These are phyloP conservation scores for Gymnoscopelus braueri DNA, from an alignment of 2,797 vertebrate genomes.

Conservation along the genomic window DNA sequence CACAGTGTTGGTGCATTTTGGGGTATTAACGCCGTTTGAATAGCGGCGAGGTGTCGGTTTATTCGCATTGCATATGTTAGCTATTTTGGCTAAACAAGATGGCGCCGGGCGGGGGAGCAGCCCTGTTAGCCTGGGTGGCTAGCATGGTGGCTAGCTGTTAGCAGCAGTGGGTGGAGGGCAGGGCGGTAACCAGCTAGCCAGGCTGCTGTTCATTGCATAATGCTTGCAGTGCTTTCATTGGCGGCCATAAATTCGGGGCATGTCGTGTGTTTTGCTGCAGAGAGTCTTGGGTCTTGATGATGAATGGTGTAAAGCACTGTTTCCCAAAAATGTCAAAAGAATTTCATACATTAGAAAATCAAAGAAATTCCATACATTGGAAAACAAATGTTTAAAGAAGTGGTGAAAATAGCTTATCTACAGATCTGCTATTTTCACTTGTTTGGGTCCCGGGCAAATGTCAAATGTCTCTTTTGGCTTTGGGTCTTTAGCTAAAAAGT, in stretches of 20 bases:
- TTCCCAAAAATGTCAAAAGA: no score
- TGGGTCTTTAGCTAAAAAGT: no score
- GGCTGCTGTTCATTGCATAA: conserved; percentile 68
- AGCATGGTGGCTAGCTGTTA: conserved; percentile 73
- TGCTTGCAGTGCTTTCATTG: conserved; percentile 65
- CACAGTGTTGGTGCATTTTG: accelerated
- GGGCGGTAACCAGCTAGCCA: conserved; percentile 65
- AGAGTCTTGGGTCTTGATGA: not conserved
- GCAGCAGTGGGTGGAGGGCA: conserved; percentile 62
- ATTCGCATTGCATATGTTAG: conserved; percentile 47
- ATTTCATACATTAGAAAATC: no score
- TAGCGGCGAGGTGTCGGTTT: not conserved
- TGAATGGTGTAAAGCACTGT: no score
- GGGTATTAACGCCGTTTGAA: not conserved
- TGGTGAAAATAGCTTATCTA: no score
- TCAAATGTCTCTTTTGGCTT: no score
- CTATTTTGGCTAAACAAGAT: conserved; percentile 77
- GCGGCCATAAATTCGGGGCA: conserved; percentile 47
- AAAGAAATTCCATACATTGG: no score
- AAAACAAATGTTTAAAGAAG: no score
- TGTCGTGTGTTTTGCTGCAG: conserved; percentile 37
- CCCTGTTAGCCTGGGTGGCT: conserved; percentile 20
- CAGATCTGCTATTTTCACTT: no score
- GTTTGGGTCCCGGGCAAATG: no score
- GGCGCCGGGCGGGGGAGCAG: conserved; percentile 58